Base-by-base conservation (phyloP, 2,113 vertebrate genomes). In the Elephas maximus region DNA sequence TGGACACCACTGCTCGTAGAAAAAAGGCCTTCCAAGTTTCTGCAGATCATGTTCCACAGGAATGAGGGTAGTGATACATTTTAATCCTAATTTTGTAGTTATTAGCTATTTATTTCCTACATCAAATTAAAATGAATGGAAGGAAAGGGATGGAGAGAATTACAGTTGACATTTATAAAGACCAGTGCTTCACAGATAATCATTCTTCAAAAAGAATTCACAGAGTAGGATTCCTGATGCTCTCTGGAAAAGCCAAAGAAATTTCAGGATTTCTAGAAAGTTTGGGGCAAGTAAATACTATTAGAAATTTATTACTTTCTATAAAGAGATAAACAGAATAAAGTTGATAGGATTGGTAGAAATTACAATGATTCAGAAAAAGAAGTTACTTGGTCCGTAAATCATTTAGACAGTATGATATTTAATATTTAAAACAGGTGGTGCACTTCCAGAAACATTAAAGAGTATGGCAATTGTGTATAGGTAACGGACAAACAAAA, bases 221-320 rank as follows among this genome's bases (percentile, higher is more conserved):
- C 2, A 94, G 12, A 90, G n/a, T 28, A 82, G 24, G 18, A 91
- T 82, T 93, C 94, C 26, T 74, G 23, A 78, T 88, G 33, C 41
- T 89, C 78, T 44, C 80, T 85, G 69, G 45, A 91, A 96, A 94
- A 74, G 20, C 30, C 57, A 92, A 91, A 85, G 60, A 23, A 86
- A n/a, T 86, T 24, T 57, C 37, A 76, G 11, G 24, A 81, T 71
- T 81, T 73, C 5, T n/a, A 96, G 67, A 81, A 0, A 79, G 2
- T 69, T 21, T 57, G 11, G 63, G 30, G 18, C 33, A 85, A 83
- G 24, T 95, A 93, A 74, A 74, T 8, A 30, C 44, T 85, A 57
- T 88, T 44, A 86, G 45, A 67, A 88, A 88, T 76, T 63, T 91
- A 88, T 83, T 63, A 94, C 77, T 84, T 2, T 95, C 17, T 26